A percentile compares a stretch with the other conserved stretches of the same genome.
Conservation (phyloP, 2,888 invertebrate species). For the Folsomia manolachei region DNA sequence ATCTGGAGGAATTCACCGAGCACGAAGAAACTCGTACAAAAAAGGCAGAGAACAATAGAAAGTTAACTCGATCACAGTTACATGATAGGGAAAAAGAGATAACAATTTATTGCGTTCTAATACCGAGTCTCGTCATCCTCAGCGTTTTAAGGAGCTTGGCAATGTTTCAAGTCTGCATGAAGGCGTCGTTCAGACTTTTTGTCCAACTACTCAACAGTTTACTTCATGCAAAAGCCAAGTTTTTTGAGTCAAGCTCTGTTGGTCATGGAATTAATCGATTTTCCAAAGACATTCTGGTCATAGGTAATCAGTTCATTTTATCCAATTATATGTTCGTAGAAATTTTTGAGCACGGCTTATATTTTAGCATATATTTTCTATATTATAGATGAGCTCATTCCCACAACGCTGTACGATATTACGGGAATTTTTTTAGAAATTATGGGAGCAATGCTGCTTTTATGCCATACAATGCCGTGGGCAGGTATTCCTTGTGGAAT, state of each 20-base stretch:
- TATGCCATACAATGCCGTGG: slow-evolving; percentile 13
- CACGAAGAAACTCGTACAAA: neutral
- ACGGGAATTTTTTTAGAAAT: slow-evolving; percentile 28
- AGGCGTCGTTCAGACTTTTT: slow-evolving; percentile 73
- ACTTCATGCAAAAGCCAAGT: slow-evolving; percentile 74
- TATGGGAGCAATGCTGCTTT: slow-evolving; percentile 16
- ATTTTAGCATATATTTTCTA: too few species aligned
- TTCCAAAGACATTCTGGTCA: slow-evolving; percentile 40
- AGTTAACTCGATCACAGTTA: neutral
- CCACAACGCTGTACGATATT: slow-evolving; percentile 35
- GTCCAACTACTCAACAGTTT: slow-evolving; percentile 77
- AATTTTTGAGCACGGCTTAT: too few species aligned
- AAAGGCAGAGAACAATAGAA: neutral
- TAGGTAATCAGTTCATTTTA: too few species aligned
- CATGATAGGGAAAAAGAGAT: slow-evolving; percentile 21
- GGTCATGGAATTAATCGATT: slow-evolving; percentile 58
- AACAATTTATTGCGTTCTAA: slow-evolving; percentile 19
- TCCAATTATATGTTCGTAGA: too few species aligned
- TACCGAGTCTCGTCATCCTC: slow-evolving; percentile 20
- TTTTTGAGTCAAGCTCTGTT: slow-evolving; percentile 85
- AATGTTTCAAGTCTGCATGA: slow-evolving; percentile 74
- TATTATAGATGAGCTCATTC: slow-evolving; percentile 42
- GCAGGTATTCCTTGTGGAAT: slow-evolving; percentile 17
- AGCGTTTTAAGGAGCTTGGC: slow-evolving; percentile 60
- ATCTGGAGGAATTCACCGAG: slow-evolving; percentile 67